Evolutionary conservation across 1,140 invertebrate genomes (phyloP).

Genomic region (Saxidomus purpurata): DNA sequence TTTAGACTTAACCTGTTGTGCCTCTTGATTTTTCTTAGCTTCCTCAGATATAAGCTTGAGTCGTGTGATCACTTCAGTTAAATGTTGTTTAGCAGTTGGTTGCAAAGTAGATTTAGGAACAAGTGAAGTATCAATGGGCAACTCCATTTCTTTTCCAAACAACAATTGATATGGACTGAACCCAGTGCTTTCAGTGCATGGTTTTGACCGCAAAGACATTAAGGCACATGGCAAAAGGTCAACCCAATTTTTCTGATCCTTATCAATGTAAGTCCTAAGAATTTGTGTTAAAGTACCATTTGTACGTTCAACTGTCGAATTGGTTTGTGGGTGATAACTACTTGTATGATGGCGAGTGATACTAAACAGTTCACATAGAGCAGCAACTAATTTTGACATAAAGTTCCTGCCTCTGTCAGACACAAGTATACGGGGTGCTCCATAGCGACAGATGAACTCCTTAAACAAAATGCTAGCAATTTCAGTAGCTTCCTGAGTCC

Average conservation of each 20-base stretch:
- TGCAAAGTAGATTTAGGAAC: not conserved
- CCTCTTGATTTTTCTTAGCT: not conserved
- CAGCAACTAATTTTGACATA: slow-evolving; percentile 63
- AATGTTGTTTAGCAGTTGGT: not conserved
- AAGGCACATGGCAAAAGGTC: slow-evolving; percentile 11
- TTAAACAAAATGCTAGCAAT: slow-evolving; percentile 39
- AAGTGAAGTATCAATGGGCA: slow-evolving; percentile 7
- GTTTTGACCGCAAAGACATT: slow-evolving; percentile 28
- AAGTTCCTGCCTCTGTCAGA: slow-evolving; percentile 70
- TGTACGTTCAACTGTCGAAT: slow-evolving; percentile 67
- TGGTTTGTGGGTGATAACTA: slow-evolving; percentile 72
- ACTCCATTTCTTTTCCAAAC: slow-evolving; percentile 22
- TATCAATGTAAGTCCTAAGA: slow-evolving; percentile 28
- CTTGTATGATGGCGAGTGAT: slow-evolving; percentile 66
- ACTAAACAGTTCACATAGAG: slow-evolving; percentile 69
- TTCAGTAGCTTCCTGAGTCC: slow-evolving; percentile 25
- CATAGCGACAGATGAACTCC: slow-evolving; percentile 58
- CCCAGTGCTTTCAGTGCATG: slow-evolving; percentile 6
- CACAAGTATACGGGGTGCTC: slow-evolving; percentile 56
- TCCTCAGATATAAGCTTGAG: not conserved
- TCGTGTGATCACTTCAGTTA: not conserved
- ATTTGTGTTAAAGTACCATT: slow-evolving; percentile 31
- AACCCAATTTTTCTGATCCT: slow-evolving; percentile 51
- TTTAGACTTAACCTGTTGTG: not conserved
- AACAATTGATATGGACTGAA: slow-evolving; percentile 3